Base-by-base conservation (phyloP, 2,888 invertebrate species). In the Drosophila infuscata region DNA sequence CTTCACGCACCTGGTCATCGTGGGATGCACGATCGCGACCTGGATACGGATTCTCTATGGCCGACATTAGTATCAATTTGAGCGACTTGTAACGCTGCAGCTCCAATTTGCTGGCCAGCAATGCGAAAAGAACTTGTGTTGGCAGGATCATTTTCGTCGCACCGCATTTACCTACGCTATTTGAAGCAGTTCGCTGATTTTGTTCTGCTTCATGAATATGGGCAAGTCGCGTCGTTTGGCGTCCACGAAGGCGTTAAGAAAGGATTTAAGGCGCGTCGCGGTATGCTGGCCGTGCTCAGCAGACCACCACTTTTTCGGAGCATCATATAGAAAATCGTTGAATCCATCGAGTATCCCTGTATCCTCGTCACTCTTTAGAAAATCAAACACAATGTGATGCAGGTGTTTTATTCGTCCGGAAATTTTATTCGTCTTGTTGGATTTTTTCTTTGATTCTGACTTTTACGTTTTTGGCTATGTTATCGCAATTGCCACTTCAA, bases 11-110 rank as follows among this genome's bases (percentile, higher is more conserved):
- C 94, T 97, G 51, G 95, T 97, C 60, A 95, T 99, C 88, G 99
- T 93, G 99, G 99, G 93, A 96, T 99, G 35, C 99, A 99, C 93
- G 99, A 99, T 92, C 95, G 99, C 0, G 98, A 99, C 93, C 95
- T 97, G 90, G 96, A 97, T 92, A 97, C 97, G 59, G 99, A 99
- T 93, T 99, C 99, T 93, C 94, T 99, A 51, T 94, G 99, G 70
- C 97, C 4, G 99, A 99, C 99, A 99, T 99, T 53, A 99, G 95
- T 56, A 99, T 94, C 0, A 99, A 93, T 89, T 96, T 96, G 29
- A 99, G 94, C 70, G 96, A 95, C 76, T 95, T 95, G 91, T 95
- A 95, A 54, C 95, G 94, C 1, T 95, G 94, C 49, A 98, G 92
- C 15, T 96, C 95, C 90, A 98, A 97, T 48, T 96, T 95, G 60